Evolutionary conservation across 2,888 invertebrate species (phyloP).

Genomic region (Cryptocephalus primarius): DNA sequence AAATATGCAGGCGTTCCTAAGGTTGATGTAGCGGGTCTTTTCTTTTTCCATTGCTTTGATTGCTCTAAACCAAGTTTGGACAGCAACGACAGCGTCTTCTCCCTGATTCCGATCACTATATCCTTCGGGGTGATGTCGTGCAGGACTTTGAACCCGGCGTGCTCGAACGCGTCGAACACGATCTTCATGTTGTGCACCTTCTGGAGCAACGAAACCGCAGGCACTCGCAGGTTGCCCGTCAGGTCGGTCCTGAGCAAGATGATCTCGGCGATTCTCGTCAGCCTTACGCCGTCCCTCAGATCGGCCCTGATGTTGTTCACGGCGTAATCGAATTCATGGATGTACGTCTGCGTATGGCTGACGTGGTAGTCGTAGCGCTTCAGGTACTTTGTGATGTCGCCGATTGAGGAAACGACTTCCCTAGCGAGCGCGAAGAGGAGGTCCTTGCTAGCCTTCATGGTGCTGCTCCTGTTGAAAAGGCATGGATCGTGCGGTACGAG

Average conservation of each 20-base stretch:
- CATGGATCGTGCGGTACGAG: conserved; percentile 85
- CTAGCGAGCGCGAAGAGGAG: conserved; percentile 68
- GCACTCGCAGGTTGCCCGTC: conserved; percentile 57
- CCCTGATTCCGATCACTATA: no score
- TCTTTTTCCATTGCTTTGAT: no score
- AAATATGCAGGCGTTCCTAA: no score
- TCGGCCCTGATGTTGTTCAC: conserved; percentile 72
- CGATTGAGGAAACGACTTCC: conserved; percentile 63
- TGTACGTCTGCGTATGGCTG: conserved; percentile 64
- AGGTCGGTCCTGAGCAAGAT: conserved; percentile 59
- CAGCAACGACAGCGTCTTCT: no score
- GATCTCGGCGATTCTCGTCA: conserved; percentile 77
- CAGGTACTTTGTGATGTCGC: conserved; percentile 74
- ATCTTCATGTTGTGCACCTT: conserved; percentile 79
- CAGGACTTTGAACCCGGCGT: conserved; percentile 49
- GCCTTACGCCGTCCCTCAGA: conserved; percentile 75
- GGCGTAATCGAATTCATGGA: conserved; percentile 84
- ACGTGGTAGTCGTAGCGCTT: conserved; percentile 65
- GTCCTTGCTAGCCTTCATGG: conserved; percentile 66
- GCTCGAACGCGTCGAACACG: conserved; percentile 55
- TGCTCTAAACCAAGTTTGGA: no score
- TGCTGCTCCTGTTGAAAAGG: conserved; percentile 61
- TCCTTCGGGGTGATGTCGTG: no score
- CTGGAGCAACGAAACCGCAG: conserved; percentile 76
- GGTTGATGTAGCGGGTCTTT: no score